Evolutionary conservation across 53 echinoderm and acorn worm genomes (phyloP), one percentile per base, ranked within the genome.

Genomic region (Pentamera pediparva): DNA sequence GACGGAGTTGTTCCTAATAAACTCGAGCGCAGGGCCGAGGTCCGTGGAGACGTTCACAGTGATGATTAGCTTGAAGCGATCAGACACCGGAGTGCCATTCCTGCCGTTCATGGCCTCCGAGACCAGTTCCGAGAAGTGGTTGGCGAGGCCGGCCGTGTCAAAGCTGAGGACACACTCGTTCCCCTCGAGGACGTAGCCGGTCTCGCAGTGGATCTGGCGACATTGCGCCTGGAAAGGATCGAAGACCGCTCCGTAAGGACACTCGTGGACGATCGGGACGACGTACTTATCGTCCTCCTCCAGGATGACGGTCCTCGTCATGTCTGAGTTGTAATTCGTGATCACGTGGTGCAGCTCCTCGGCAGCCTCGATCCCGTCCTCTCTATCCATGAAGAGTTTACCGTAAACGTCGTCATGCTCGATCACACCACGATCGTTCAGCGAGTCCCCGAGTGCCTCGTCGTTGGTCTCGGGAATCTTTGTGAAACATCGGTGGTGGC

Each of bases 191-290:
- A 40, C 40, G 75, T 88, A 98, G 6, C 91, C 89, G n/a, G 48
- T 73, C 13, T 79, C 81, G 47, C 98, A 96, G 58, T 91, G 83
- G n/a, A 91, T 78, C 17, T 76, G 69, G 33, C 98, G 57, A 39
- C 98, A 96, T 13, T 80, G 37, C 13, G 83, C 98, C 24, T 70
- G 24, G 37, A 87, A 91, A 2, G 98, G 98, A 61, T 96, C 98
- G 27, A 83, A 96, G 1, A 96, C 98, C 17, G 61, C 73, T 13
- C 83, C 83, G 26, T 80, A 80, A 0, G 78, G 57, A 51, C 94
- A 94, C 0, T 70, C 37, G 17, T 82, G 58, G 3, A 77, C 72
- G 13, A 94, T 76, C 0, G 87, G 90, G 48, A 94, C 70, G 9
- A 79, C 65, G 15, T 84, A 76, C 31, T 82, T 62, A 58, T 72